Evolutionary conservation across 2,797 vertebrate genomes (phyloP).

Genomic region (Nyctalus aviator): DNA sequence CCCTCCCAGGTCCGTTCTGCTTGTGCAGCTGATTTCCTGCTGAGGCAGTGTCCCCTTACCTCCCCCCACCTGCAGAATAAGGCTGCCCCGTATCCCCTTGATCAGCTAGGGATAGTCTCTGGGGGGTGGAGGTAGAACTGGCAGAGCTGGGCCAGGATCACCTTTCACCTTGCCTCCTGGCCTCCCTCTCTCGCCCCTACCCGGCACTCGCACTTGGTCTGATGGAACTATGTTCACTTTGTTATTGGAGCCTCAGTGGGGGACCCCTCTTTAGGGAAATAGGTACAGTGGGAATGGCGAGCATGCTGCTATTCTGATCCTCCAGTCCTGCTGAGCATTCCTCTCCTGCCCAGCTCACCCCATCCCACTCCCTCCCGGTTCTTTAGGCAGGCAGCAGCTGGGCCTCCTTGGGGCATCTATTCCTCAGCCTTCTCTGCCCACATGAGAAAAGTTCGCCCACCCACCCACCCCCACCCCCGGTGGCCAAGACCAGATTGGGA

Average conservation of each 20-base stretch:
- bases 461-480: no score
- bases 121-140: not conserved
- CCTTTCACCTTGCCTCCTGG: slow-evolving; percentile 15
- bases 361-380: not conserved
- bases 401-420: not conserved
- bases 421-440: not conserved
- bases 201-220: not conserved
- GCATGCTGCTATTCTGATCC: not conserved
- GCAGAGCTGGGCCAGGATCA: not conserved
- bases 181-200: not conserved
- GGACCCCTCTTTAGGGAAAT: not conserved
- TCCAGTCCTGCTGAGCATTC: not conserved
- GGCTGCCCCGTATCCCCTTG: not conserved
- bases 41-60: slow-evolving; percentile 37
- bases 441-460: not conserved
- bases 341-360: not conserved
- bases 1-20: slow-evolving; percentile 6
- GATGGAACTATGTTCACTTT: not conserved
- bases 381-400: not conserved
- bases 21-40: slow-evolving; percentile 63
- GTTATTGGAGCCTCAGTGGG: not conserved
- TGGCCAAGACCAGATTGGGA: not conserved
- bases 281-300: not conserved
- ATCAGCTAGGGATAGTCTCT: not conserved
- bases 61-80: not conserved